Percentiles rank a stretch among this genome's conserved stretches.
These are phyloP conservation scores for Turritopsis rubra DNA, from an alignment of 30 jellyfish, hydroid and myxozoan species.

Conservation along the genomic window DNA sequence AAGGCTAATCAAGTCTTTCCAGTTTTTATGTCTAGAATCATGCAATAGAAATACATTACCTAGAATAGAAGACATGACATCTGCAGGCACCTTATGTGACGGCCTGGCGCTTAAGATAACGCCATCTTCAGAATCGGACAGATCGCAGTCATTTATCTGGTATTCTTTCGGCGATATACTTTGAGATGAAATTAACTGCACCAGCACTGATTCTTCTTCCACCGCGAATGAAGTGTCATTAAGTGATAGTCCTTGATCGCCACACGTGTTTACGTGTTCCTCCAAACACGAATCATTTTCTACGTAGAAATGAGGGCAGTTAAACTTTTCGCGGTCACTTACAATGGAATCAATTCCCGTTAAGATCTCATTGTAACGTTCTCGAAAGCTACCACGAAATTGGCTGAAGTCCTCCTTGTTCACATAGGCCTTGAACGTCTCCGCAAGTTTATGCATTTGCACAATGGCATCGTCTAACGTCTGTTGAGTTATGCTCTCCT, in stretches of 20 bases:
- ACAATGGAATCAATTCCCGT: background rate
- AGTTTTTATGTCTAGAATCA: no score
- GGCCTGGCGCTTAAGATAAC: background rate
- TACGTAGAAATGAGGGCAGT: no score
- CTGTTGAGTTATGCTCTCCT: background rate
- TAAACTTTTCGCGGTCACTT: background rate
- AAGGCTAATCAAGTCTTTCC: no score
- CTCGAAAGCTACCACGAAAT: slow-evolving; percentile 6
- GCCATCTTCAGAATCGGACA: background rate
- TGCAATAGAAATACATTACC: no score
- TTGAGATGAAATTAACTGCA: background rate
- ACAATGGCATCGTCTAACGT: background rate
- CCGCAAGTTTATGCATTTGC: slow-evolving; percentile 4
- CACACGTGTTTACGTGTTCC: background rate
- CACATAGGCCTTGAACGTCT: background rate
- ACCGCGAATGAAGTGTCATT: background rate
- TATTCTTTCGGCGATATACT: background rate
- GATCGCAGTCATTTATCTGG: background rate
- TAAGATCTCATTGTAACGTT: background rate
- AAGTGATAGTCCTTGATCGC: background rate
- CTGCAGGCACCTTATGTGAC: slow-evolving; percentile 14
- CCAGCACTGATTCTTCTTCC: background rate
- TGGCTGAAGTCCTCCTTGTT: background rate
- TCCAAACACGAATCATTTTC: background rate
- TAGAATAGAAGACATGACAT: slow-evolving; percentile 21